Evolutionary conservation across 2,888 invertebrate genomes (phyloP).

Genomic region (Heliconius ethilla): DNA sequence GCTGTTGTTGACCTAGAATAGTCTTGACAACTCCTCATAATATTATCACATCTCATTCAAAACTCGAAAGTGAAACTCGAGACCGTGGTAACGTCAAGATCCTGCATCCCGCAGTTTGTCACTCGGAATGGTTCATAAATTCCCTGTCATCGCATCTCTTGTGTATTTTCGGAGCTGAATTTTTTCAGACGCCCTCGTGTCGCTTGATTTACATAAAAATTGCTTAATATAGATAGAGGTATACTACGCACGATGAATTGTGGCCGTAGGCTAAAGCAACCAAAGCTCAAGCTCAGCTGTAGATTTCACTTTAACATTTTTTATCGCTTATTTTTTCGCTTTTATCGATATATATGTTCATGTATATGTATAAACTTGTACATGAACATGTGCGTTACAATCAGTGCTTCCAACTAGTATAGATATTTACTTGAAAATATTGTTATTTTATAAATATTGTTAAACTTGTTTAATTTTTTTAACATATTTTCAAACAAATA

Average conservation of each 20-base stretch:
- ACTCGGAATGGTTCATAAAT: conserved; percentile 79
- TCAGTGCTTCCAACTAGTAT: neutral
- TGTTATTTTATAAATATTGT: too few relatives aligned
- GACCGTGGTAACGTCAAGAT: conserved; percentile 49
- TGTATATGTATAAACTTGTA: neutral
- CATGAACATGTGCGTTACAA: neutral
- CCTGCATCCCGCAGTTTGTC: conserved; percentile 72
- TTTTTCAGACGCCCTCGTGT: conserved; percentile 45
- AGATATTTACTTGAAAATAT: neutral
- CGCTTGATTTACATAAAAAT: conserved; percentile 48
- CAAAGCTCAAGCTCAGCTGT: neutral
- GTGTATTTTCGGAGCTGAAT: conserved; percentile 63
- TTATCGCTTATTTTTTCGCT: too few relatives aligned
- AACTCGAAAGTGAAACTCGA: conserved; percentile 40
- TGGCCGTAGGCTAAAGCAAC: too few relatives aligned
- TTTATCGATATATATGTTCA: neutral
- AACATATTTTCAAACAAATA: neutral
- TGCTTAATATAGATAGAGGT: conserved; percentile 44
- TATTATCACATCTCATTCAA: neutral
- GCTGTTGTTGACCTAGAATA: too few relatives aligned
- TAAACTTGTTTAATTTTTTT: neutral
- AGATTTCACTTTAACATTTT: neutral
- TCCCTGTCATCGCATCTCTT: conserved; percentile 69
- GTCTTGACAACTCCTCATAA: too few relatives aligned
- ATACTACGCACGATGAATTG: neutral